Base-by-base conservation (phyloP, 2,888 invertebrate species). In the Malacosoma neustria region DNA sequence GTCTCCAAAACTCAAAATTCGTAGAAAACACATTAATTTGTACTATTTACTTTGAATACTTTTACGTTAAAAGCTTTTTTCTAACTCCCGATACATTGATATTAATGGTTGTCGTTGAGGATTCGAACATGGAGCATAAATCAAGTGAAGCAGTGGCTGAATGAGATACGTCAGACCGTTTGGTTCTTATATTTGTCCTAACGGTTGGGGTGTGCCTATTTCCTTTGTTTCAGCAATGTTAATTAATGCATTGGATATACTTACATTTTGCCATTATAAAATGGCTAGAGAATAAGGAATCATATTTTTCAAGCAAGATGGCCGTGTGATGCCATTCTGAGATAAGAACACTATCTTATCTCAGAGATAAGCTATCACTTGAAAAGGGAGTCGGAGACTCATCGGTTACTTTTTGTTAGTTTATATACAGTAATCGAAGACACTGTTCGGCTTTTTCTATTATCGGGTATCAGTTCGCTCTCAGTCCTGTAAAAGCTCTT, bases 21-120 rank as follows among this genome's bases (percentile, higher is more conserved):
- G 39, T 47, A 35, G 41, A 62, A 54, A 46, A 40, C 50, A 54
- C 57, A 59, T 63, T 65, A 49, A 65, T 64, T 63, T 57, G 43
- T 45, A 49, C 48, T 55, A 57, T 60, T 57, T 49, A 46, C 54
- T 61, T 58, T 63, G 61, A 68, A 69, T 70, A 70, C 64, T 57
- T 60, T 69, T 59, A 44, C 63, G 66, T 61, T 76, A 75, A 80
- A 79, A 76, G 76, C 66, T 75, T 81, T 81, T 80, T 77, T 72
- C 67, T 49, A 51, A 57, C 52, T 54, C 53, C 42, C 37, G 54
- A 53, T 60, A 57, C 67, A 82, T 82, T 80, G 80, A 82, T 75
- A 84, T 69, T 77, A 82, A 84, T 73, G 77, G 67, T 55, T 53
- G 50, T 55, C 54, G 75, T 64, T 69, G 54, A 48, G 42, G 54